Base-by-base conservation (phyloP, 2,888 invertebrate genomes). In the Keiferia lycopersicella region DNA sequence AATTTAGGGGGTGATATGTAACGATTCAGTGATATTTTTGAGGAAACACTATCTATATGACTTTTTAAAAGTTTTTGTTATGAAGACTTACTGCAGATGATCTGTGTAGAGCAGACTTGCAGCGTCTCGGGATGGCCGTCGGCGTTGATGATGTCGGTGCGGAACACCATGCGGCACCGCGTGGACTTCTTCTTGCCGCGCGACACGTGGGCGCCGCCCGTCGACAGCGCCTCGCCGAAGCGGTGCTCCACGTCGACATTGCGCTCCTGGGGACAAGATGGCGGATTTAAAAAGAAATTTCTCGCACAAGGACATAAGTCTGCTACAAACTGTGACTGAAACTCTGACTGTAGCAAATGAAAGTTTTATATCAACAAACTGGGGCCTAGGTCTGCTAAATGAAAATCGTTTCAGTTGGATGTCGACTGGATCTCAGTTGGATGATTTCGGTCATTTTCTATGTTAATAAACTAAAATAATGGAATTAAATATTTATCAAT, bases 111-210 rank as follows among this genome's bases (percentile, higher is more conserved):
- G 86, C 96, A 96, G 71, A 96, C 95, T 93, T 98, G 98, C 67
- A 98, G 87, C 2, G 97, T 96, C 88, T 98, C 97, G 60, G 93
- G 91, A 41, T 93, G 93, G 3, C 97, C 97, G 79, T 96, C 95
- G 11, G 95, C 93, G 79, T 95, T 94, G 39, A 95, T 92, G 75
- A 99, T 93, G 72, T 95, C 95, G 0, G 97, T 96, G 67, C 98
- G 94, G 90, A 98, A 98, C 60, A 98, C 97, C 96, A 99, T 97
- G 61, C 98, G 95, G 80, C 98, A 98, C 64, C 97, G 93, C 0
- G 98, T 98, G 0, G 98, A 98, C 90, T 98, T 98, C 92, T 98
- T 98, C 90, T 97, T 97, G 81, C 96, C 96, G 67, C 96, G 93
- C 58, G 95, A 86, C 66, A 84, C 78, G 75, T 86, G 87, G 81